Base-by-base conservation (phyloP, 1,140 invertebrate genomes). In the Goniozus legneri region DNA sequence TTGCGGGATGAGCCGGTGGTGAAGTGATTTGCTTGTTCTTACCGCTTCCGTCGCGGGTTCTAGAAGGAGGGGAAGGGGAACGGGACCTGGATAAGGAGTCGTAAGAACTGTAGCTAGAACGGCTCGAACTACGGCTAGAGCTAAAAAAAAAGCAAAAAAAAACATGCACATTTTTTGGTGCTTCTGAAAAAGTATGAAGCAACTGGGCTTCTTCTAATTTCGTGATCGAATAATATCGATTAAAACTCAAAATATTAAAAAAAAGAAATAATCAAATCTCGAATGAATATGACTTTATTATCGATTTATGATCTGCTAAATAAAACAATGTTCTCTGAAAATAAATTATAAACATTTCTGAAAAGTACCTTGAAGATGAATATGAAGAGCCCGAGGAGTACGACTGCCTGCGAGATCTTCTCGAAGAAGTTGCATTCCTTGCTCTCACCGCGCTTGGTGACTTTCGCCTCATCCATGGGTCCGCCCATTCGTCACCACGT, bases 391-490 rank as follows among this genome's bases (percentile, higher is more conserved):
- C 85, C 12, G 88, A 89, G 37, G 87, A 89, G 43, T 88, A 87
- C 14, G 82, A 83, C 33, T 80, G 77, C 47, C 79, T 74, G 32
- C 80, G 70, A 4, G 77, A 67, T 50, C 77, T 75, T 24, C 77
- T 65, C 0, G 77, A 71, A 1, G 76, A 73, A 21, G 70, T 67
- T 0, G 78, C 72, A 21, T 78, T 77, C 21, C 83, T 68, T 27
- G 4, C 4, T 45, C 77, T 73, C 13, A 77, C 65, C 1, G 73
- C 61, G 30, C 75, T 78, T 2, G 83, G 83, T 6, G 85, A 86
- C 56, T 87, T 87, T 8, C 82, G 80, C 7, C 86, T 73, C 88
- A 91, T 91, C 92, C 92, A 95, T 1, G 92, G 92, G 77, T 95
- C 92, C 16, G 86, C 86, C 92, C 92, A 95, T 64, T 93, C 91